Evolutionary conservation across 2,797 vertebrate genomes (phyloP).

Genomic region (Basileuterus tristriatus): DNA sequence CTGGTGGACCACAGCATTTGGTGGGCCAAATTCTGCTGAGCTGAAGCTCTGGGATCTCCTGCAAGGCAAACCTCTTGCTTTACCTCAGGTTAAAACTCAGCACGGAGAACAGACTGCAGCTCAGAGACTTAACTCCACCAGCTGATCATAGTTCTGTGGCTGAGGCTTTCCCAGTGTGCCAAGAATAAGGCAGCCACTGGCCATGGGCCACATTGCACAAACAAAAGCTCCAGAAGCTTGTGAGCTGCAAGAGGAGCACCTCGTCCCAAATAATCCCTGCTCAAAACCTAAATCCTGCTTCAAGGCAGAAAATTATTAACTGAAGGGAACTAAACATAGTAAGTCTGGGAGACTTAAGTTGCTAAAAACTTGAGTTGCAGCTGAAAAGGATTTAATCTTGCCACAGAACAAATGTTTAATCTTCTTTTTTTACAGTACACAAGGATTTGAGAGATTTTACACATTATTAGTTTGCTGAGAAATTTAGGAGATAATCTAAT

Average conservation of each 20-base stretch:
- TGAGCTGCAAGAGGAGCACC: background rate
- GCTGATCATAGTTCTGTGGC: accelerated
- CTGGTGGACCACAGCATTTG: background rate
- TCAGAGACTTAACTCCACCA: background rate
- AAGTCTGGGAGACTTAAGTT: background rate
- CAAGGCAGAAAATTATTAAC: background rate
- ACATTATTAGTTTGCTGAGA: conserved; percentile 38
- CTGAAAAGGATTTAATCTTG: background rate
- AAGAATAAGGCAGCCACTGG: background rate
- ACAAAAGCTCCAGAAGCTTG: background rate
- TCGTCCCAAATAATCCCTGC: background rate
- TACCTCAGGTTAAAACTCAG: background rate
- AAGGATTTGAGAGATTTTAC: conserved; percentile 28
- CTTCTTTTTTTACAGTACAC: background rate
- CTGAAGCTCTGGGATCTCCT: background rate
- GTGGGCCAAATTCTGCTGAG: background rate
- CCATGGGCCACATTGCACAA: accelerated
- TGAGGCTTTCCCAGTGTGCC: background rate
- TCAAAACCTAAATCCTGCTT: background rate
- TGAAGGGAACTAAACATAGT: background rate
- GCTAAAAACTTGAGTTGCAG: background rate
- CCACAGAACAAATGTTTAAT: conserved; percentile 15
- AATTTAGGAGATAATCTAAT: conserved; percentile 51
- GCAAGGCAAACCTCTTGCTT: background rate
- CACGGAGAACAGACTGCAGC: background rate